phyloP scores from a whole-genome alignment of 2,113 vertebrate species.

The Alectura lathami region DNA sequence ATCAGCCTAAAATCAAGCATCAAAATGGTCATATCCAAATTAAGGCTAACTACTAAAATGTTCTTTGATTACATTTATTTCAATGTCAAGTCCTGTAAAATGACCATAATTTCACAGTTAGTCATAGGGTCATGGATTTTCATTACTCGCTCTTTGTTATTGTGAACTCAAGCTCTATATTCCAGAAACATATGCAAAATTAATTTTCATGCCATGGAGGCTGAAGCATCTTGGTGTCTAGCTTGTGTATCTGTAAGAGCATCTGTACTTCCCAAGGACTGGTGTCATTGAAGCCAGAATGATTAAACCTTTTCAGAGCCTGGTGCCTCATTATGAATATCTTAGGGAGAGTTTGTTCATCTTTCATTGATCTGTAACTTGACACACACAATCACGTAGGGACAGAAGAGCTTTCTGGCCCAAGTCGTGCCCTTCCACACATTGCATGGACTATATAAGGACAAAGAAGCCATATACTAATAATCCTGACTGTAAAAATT shows the following conservation, averaged over 20 bases:
- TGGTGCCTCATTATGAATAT: background rate
- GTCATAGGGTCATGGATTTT: background rate
- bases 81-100: background rate
- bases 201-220: background rate
- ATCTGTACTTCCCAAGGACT: background rate
- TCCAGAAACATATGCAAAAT: background rate
- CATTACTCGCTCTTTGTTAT: background rate
- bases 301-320: background rate
- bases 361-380: background rate
- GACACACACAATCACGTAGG: background rate
- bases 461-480: background rate
- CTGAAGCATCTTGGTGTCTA: background rate
- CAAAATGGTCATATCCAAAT: background rate
- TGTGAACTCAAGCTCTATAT: background rate
- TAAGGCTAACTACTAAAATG: background rate
- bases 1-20: background rate
- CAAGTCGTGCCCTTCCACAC: rapidly evolving
- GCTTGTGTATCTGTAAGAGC: background rate
- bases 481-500: background rate
- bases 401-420: background rate
- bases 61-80: background rate
- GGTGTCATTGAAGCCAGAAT: background rate
- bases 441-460: background rate
- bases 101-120: background rate
- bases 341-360: background rate